phyloP scores from a whole-genome alignment of 1,140 invertebrate species.

The Andricus grossulariae region DNA sequence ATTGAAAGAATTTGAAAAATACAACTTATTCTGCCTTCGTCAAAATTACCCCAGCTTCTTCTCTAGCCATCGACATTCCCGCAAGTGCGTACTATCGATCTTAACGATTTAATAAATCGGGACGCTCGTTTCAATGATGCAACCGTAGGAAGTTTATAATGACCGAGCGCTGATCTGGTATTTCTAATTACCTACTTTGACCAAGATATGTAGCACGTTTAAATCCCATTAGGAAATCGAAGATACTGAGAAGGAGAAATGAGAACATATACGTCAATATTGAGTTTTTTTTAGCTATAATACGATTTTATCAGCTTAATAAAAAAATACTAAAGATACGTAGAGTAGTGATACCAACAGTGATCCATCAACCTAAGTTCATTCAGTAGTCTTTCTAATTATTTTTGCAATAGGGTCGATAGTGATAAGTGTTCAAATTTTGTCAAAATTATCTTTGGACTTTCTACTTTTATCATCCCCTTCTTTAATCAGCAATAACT shows the following conservation, averaged over 20 bases:
- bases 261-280: not conserved
- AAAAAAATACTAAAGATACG: no score
- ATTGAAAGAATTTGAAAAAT: conserved; percentile 16
- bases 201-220: conserved; percentile 28
- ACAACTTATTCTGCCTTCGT: conserved; percentile 35
- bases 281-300: not conserved
- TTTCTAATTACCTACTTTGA: conserved; percentile 48
- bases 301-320: no score
- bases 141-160: conserved; percentile 42
- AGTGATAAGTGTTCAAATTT: no score
- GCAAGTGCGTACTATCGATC: conserved; percentile 34
- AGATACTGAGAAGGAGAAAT: not conserved
- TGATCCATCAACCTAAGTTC: no score
- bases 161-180: conserved; percentile 51
- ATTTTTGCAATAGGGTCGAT: no score
- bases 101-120: conserved; percentile 45
- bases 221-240: not conserved
- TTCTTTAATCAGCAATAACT: no score
- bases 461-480: no score
- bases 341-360: no score
- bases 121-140: conserved; percentile 33
- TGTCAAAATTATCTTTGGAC: no score
- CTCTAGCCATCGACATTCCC: conserved; percentile 36
- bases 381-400: no score
- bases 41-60: conserved; percentile 35